Percentiles rank a stretch among this genome's conserved stretches.
Conservation (phyloP, 2,113 vertebrate genomes). For the Ctenomys sociabilis region DNA sequence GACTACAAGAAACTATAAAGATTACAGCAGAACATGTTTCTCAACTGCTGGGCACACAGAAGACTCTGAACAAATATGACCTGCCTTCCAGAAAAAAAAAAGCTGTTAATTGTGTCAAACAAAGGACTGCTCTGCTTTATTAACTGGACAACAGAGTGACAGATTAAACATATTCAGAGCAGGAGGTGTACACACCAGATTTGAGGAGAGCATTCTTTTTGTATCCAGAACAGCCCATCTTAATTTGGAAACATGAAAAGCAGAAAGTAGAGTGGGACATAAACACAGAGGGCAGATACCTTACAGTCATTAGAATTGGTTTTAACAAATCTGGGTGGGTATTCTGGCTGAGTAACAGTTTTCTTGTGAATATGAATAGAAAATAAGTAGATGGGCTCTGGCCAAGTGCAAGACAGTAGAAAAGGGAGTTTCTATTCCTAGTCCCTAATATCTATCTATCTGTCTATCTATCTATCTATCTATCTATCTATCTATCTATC, state of each 20-base stretch:
- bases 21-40: neutral
- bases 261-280: neutral
- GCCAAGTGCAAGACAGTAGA: neutral
- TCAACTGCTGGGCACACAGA: neutral
- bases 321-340: neutral
- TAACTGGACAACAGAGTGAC: neutral
- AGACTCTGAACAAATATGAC: neutral
- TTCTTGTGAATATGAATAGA: neutral
- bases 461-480: neutral
- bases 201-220: neutral
- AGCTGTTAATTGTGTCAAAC: neutral
- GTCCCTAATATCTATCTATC: neutral
- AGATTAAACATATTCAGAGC: neutral
- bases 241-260: neutral
- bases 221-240: neutral
- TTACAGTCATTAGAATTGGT: neutral
- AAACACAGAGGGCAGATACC: neutral
- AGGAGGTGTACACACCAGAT: neutral
- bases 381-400: slow-evolving; percentile 23
- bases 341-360: neutral
- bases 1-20: neutral
- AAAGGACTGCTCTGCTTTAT: neutral
- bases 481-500: neutral
- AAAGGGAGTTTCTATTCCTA: neutral
- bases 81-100: neutral